Percentiles rank a stretch among this genome's conserved stretches.
These are phyloP conservation scores for Electrophaes corylata DNA, from an alignment of 2,888 invertebrate species.

Conservation along the genomic window DNA sequence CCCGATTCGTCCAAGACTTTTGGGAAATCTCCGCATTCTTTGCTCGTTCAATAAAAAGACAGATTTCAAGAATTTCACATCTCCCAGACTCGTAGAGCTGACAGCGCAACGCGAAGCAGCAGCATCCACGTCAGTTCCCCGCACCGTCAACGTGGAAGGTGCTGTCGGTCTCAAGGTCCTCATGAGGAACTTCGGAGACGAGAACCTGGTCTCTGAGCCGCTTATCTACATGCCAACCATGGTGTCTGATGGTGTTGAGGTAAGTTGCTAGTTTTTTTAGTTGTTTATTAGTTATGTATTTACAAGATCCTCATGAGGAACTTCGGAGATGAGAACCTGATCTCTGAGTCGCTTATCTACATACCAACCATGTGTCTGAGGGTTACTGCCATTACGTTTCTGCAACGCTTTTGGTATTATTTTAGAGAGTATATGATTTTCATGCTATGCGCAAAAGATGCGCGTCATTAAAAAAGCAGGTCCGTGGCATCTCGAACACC, in stretches of 20 bases:
- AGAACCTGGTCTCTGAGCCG: conserved; percentile 79
- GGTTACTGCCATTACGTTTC: no score
- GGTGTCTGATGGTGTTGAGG: conserved; percentile 76
- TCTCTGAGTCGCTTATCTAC: conserved; percentile 80
- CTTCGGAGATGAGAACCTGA: conserved; percentile 84
- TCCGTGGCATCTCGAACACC: no score
- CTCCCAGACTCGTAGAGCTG: conserved; percentile 76
- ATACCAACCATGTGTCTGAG: conserved; percentile 81
- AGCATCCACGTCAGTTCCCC: conserved; percentile 62
- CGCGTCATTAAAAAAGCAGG: no score
- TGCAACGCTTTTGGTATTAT: no score
- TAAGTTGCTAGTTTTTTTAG: conserved; percentile 39
- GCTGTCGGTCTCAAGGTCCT: conserved; percentile 82
- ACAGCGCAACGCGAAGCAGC: conserved; percentile 78
- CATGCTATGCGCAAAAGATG: no score
- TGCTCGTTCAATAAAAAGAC: no score
- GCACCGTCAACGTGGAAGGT: conserved; percentile 49
- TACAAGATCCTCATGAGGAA: conserved; percentile 84
- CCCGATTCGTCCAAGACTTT: no score
- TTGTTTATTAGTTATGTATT: neutral
- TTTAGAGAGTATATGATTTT: no score
- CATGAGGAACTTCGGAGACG: conserved; percentile 86
- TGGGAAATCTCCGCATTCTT: no score
- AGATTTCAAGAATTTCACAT: no score
- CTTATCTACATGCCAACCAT: conserved; percentile 82